A percentile compares a stretch with the other conserved stretches of the same genome.
Conservation (phyloP, 2,113 vertebrate species). For the Serilophus lunatus region DNA sequence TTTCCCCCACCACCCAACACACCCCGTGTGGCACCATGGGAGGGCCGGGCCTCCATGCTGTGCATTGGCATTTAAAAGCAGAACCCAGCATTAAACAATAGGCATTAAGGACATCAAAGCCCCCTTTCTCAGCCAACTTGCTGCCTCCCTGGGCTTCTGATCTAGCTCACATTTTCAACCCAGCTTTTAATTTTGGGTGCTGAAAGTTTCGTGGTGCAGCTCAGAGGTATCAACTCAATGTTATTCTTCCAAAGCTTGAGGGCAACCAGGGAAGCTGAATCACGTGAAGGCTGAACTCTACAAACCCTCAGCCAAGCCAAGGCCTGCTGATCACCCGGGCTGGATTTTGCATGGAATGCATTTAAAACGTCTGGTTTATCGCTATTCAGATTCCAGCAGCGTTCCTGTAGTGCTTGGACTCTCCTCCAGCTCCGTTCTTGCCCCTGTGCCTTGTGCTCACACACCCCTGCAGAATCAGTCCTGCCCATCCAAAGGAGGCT, state of each 20-base stretch:
- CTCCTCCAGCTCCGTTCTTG: conserved; percentile 26
- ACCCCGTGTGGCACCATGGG: conserved; percentile 28
- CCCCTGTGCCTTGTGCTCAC: not conserved
- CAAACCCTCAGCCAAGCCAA: not conserved
- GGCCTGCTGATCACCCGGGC: not conserved
- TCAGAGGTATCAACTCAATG: fast-evolving
- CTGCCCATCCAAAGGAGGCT: conserved; percentile 1
- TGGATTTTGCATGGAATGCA: not conserved
- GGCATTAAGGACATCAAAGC: not conserved
- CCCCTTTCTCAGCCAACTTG: not conserved
- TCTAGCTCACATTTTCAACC: not conserved
- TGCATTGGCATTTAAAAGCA: conserved; percentile 46
- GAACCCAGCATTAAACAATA: conserved; percentile 42
- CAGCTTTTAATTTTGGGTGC: conserved; percentile 49
- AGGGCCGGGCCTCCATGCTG: conserved; percentile 52
- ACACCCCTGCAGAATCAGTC: not conserved
- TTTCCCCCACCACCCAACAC: not conserved
- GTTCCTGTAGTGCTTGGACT: not conserved
- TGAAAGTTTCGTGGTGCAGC: not conserved
- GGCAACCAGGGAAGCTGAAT: not conserved
- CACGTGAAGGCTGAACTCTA: not conserved
- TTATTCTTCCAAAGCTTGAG: not conserved
- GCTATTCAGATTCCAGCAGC: not conserved
- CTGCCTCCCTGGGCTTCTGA: not conserved
- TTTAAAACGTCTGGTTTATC: not conserved